Base-by-base conservation (phyloP, 2,888 invertebrate species). In the Synanthedon formicaeformis region DNA sequence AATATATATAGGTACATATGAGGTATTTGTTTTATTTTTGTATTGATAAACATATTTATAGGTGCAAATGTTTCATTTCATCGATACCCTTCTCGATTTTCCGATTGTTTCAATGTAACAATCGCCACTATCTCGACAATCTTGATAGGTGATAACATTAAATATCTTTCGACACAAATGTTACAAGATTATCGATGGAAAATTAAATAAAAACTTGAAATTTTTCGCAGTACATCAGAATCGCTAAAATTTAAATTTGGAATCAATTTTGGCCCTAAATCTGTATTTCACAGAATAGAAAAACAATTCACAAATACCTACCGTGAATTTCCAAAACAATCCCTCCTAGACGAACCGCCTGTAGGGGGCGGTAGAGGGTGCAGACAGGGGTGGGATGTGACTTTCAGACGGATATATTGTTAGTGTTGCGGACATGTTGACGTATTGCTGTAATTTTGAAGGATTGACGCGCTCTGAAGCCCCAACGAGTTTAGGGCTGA, bases 401-500 rank as follows among this genome's bases (percentile, higher is more conserved):
- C 68, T 78, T 80, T 78, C 74, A 78, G 74, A 63, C 70, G 60
- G 57, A 16, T 23, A 49, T 16, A 49, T 14, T 16, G 49, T 49
- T 18, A 18, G 16, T 12, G 49, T 6, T 18, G 16, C 8, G 18
- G 16, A 49, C 16, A 18, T 49, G 49, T 49, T 49, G 49, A 66
- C 63, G 64, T 69, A 71, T 66, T 64, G 57, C 58, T 62, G 60
- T 64, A 61, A 65, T 65, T 67, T 64, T 62, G 59, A 45, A 45
- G 13, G 45, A 8, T 45, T 14, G 45, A 45, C 5, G 45, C 13
- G 8, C 45, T 2, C n/a, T 2, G 45, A 45, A 45, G 34, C 34
- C 6, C 34, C 34, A 34, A 34, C 10, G 10, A 34, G 27, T 27
- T 27, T 27, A 27, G 27, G 23, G 8, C 34, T 34, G 34, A 34